A percentile compares a stretch with the other conserved stretches of the same genome.
Conservation (phyloP, 2,888 invertebrate genomes). For the Cremastinae sp. region DNA sequence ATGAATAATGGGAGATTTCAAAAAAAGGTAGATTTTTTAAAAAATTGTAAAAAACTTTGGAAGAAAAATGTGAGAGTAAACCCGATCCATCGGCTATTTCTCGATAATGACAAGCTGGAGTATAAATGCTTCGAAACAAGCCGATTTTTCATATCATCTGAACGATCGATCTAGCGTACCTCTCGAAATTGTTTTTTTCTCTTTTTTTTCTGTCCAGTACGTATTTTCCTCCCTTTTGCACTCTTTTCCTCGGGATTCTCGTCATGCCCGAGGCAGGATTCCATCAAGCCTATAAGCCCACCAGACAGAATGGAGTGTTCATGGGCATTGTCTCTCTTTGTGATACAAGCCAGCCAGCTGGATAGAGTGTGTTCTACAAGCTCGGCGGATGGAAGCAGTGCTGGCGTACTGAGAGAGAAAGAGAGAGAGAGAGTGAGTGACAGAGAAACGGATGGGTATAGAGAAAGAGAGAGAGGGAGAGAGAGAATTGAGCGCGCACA, state of each 20-base stretch:
- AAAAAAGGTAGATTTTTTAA: no score
- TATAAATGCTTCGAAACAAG: constrained; percentile 6
- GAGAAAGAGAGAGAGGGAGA: background rate
- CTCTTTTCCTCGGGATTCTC: constrained; percentile 36
- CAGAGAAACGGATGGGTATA: background rate
- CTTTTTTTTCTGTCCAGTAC: background rate
- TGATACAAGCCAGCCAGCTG: constrained; percentile 60
- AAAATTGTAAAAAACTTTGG: no score
- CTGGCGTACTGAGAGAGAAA: constrained; percentile 53
- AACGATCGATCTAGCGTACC: background rate
- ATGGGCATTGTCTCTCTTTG: constrained; percentile 62
- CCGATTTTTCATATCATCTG: constrained; percentile 27
- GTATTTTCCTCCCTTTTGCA: constrained; percentile 12
- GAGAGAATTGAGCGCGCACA: constrained; percentile 2
- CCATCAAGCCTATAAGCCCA: constrained; percentile 51
- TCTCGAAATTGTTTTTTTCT: background rate
- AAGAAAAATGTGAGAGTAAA: background rate
- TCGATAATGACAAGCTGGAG: constrained; percentile 4
- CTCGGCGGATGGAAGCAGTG: constrained; percentile 54
- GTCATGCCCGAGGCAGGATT: constrained; percentile 49
- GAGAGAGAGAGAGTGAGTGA: constrained; percentile 21
- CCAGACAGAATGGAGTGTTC: constrained; percentile 61
- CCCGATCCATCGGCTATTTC: background rate
- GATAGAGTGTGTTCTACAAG: constrained; percentile 61
- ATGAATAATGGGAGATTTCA: no score